Percentiles rank a stretch among this genome's conserved stretches.
These are phyloP conservation scores for Pseudonaja textilis DNA, from an alignment of 2,113 vertebrate genomes.

Conservation along the genomic window DNA sequence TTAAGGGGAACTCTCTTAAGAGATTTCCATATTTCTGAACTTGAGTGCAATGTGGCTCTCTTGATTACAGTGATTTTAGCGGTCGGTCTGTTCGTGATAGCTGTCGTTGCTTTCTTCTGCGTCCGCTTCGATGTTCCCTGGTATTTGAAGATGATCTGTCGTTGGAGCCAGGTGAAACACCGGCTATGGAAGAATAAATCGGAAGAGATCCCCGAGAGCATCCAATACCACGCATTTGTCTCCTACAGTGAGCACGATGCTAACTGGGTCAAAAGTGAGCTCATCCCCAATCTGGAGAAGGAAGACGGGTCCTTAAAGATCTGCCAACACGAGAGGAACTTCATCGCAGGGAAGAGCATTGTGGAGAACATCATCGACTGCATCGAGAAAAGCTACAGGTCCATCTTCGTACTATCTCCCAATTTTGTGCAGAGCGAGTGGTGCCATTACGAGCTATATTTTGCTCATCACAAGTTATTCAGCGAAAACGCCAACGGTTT, in stretches of 20 bases:
- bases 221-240: conserved; percentile 85
- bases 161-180: conserved; percentile 83
- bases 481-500: conserved; percentile 71
- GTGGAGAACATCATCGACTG: conserved; percentile 87
- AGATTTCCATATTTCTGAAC: conserved; percentile 67
- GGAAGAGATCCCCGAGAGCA: conserved; percentile 46
- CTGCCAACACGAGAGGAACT: conserved; percentile 86
- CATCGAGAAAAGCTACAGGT: conserved; percentile 86
- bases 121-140: conserved; percentile 78
- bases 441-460: conserved; percentile 95
- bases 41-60: conserved; percentile 75
- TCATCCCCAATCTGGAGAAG: conserved; percentile 81
- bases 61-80: conserved; percentile 71
- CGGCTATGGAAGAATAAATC: conserved; percentile 58
- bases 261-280: conserved; percentile 76
- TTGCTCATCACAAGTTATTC: conserved; percentile 83
- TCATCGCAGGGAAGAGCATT: conserved; percentile 82
- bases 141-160: conserved; percentile 83
- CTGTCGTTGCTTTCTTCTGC: conserved; percentile 66
- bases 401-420: conserved; percentile 85
- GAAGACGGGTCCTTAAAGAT: conserved; percentile 67
- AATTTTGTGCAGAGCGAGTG: conserved; percentile 92
- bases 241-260: conserved; percentile 86
- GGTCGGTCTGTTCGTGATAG: conserved; percentile 59
- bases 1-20: conserved; percentile 66